phyloP scores from a whole-genome alignment of 2,797 vertebrate genomes.

The Falco concolor region DNA sequence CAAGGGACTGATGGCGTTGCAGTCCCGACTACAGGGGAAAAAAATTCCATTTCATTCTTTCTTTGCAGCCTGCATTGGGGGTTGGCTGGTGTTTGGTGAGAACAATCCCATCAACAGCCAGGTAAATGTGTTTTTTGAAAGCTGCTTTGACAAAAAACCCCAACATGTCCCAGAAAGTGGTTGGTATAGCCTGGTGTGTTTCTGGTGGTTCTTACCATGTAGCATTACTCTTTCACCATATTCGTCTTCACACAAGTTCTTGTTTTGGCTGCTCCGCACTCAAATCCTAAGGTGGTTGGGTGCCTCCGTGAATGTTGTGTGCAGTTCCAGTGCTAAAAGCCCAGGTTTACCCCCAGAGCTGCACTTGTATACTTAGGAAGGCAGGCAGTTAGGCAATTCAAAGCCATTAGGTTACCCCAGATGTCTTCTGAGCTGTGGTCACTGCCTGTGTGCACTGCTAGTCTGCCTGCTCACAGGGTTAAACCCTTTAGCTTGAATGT shows the following conservation, averaged over 20 bases:
- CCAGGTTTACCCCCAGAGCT: background rate
- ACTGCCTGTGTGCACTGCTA: background rate
- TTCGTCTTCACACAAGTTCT: background rate
- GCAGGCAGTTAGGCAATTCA: rapidly evolving
- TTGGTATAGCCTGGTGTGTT: background rate
- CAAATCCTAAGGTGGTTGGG: background rate
- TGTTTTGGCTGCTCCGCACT: background rate
- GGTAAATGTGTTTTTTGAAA: constrained; percentile 69
- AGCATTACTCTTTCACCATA: rapidly evolving
- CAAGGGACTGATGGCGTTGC: constrained; percentile 85
- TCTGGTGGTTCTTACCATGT: background rate
- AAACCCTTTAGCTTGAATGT: background rate
- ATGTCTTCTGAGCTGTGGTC: background rate
- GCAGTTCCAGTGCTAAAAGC: background rate
- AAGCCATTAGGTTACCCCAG: background rate
- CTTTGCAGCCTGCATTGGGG: constrained; percentile 88
- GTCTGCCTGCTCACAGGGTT: rapidly evolving
- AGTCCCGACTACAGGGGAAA: constrained; percentile 83
- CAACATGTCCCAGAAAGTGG: background rate
- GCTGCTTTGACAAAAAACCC: background rate
- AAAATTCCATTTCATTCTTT: constrained; percentile 86
- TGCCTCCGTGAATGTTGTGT: rapidly evolving
- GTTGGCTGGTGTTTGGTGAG: constrained; percentile 88
- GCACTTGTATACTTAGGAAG: background rate
- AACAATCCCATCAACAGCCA: constrained; percentile 95